Base-by-base conservation (phyloP, 1,140 invertebrate species). In the Ridgeia piscesae region DNA sequence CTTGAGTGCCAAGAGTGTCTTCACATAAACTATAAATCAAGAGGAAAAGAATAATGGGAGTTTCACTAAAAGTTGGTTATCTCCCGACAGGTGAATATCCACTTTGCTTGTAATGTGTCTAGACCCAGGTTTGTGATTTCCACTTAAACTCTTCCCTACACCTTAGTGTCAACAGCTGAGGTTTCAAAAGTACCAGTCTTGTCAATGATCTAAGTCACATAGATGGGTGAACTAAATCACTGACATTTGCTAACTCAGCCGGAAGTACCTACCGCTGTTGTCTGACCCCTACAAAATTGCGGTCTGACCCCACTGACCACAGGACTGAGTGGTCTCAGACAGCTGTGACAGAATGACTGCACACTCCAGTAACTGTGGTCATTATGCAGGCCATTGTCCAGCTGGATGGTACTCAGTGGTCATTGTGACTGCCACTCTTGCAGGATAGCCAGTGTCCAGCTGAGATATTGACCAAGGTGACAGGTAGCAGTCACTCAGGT, bases 381-480 rank as follows among this genome's bases (percentile, higher is more conserved):
- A 77, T 77, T 77, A 77, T 31, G 27, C 58, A 77, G 58, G 8
- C 14, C 58, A 77, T 77, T 77, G 58, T 77, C 58, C 17, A 21
- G 58, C 58, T 21, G 58, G 58, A 77, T 21, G 27, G 58, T 77
- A 77, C 58, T 77, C 58, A 77, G 58, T 77, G 58, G 58, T 31
- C 27, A 6, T 77, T 77, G 27, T 77, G 58, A 77, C 58, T 77
- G 58, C 8, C 58, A 77, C 58, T 21, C 58, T 31, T 77, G 58
- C 27, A 27, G 58, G 27, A 77, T 77, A 77, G 58, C 58, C 58
- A 1, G 58, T 77, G 58, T 77, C 58, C 58, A 77, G 58, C 58
- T 77, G 58, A 77, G 58, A 77, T 77, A 77, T 77, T 77, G 58
- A 77, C 58, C 58, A 77, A 77, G 58, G 58, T 77, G 58, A 77